Percentiles rank a stretch among this genome's conserved stretches.
These are phyloP conservation scores for Trinorchestia longiramus DNA, from an alignment of 1,140 invertebrate genomes.

Conservation along the genomic window DNA sequence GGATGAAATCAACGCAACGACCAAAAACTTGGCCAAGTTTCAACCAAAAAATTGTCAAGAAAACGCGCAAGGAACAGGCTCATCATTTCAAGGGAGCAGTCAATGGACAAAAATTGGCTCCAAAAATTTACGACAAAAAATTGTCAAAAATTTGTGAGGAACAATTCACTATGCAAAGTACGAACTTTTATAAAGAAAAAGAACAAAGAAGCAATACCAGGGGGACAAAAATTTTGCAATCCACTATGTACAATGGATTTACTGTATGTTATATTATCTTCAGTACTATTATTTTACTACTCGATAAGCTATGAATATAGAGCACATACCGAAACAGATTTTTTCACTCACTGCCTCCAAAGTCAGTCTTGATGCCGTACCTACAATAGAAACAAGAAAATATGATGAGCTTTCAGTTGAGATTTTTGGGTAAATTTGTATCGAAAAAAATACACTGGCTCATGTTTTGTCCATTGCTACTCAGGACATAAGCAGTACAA, in stretches of 20 bases:
- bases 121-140: not conserved
- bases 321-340: not conserved
- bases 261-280: not conserved
- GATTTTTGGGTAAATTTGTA: not conserved
- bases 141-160: not conserved
- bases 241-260: not conserved
- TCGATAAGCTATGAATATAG: not conserved
- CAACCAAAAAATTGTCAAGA: not conserved
- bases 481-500: not conserved
- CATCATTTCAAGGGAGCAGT: not conserved
- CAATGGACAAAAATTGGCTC: not conserved
- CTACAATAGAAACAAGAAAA: not conserved
- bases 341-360: not conserved
- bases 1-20: slow-evolving; percentile 4
- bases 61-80: not conserved
- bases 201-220: not conserved
- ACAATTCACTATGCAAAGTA: not conserved
- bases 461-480: not conserved
- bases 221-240: not conserved
- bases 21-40: slow-evolving; percentile 18
- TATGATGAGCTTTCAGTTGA: not conserved
- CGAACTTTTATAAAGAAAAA: not conserved
- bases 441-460: not conserved
- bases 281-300: not conserved
- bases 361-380: not conserved